Evolutionary conservation across 2,888 invertebrate species (phyloP), one percentile per base, ranked within the genome.

Genomic region (Sylvicola cinctus): DNA sequence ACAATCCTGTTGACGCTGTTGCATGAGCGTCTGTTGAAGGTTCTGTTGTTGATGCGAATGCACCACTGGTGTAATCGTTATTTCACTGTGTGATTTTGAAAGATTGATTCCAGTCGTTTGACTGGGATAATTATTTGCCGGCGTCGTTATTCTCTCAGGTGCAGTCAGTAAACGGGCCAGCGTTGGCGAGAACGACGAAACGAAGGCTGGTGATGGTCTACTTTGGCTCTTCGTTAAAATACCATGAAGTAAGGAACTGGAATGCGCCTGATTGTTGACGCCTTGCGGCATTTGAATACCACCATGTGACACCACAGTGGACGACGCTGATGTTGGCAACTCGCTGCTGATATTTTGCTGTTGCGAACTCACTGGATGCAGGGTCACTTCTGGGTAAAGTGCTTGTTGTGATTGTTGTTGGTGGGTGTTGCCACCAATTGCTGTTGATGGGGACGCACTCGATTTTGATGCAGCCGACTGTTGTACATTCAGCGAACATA

Each of bases 161-260:
- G 79, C 78, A 42, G 80, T 81, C 47, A 81, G 64, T 44, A 81
- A 66, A 57, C 78, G 67, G 43, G 80, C 80, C 55, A 81, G 65
- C 46, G 81, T 81, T 42, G 80, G 80, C 47, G 80, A 79, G 61
- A 74, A 77, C 46, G 74, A 69, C 44, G 74, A 66, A 45, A 60
- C 51, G 52, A 66, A 66, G 13, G 14, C 4, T n/a, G 27, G 4
- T 27, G 27, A 27, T 27, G 27, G 5, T 27, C n/a, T n/a, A n/a
- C n/a, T n/a, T n/a, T n/a, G n/a, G n/a, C n/a, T n/a, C 64, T 79
- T 79, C 2, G 79, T 79, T 36, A 80, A 59, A 45, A 79, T 79
- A 28, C 78, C 79, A 48, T 80, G 80, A 3, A 81, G 63, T 33
- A 80, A 55, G 1, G 79, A 79, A 41, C 62, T 65, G 38, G 68